A percentile compares a stretch with the other conserved stretches of the same genome.
These are phyloP conservation scores for Oophaga pumilio DNA, from an alignment of 2,113 vertebrate genomes.

Conservation along the genomic window DNA sequence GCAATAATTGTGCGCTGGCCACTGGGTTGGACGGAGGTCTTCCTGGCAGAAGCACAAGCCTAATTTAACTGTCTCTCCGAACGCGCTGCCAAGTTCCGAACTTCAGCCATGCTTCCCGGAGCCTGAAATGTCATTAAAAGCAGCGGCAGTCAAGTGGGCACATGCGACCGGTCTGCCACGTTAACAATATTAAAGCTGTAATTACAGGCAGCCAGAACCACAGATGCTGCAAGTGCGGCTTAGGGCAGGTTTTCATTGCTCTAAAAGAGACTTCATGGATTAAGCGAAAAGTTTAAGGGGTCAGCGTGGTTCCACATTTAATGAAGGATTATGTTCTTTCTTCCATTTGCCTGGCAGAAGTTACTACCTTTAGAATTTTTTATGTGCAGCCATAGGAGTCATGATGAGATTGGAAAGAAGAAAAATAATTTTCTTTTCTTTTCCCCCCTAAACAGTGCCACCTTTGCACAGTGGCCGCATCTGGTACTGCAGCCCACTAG, in stretches of 20 bases:
- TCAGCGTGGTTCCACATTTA: slow-evolving; percentile 65
- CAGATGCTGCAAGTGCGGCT: slow-evolving; percentile 67
- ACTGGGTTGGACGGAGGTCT: slow-evolving; percentile 71
- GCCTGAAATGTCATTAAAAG: slow-evolving; percentile 70
- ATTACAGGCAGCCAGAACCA: slow-evolving; percentile 76
- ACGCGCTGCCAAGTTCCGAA: slow-evolving; percentile 69
- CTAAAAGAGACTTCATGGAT: slow-evolving; percentile 66
- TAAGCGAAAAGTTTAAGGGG: slow-evolving; percentile 73
- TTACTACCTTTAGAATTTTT: slow-evolving; percentile 6
- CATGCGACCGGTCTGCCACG: slow-evolving; percentile 68
- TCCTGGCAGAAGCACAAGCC: slow-evolving; percentile 72
- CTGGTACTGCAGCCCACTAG: background rate
- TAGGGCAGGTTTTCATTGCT: slow-evolving; percentile 65
- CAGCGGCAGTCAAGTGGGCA: slow-evolving; percentile 67
- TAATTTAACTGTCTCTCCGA: slow-evolving; percentile 62
- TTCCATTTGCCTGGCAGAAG: background rate
- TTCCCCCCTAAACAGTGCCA: background rate
- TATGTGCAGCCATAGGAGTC: background rate
- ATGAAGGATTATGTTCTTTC: slow-evolving; percentile 36
- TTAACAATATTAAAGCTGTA: slow-evolving; percentile 72
- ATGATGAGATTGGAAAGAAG: background rate
- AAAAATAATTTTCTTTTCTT: background rate
- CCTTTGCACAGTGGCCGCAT: background rate
- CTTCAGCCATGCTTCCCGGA: slow-evolving; percentile 73
- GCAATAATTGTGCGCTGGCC: slow-evolving; percentile 70